Conservation (phyloP, 2,113 vertebrate genomes). For the Gasterosteus aculeatus region DNA sequence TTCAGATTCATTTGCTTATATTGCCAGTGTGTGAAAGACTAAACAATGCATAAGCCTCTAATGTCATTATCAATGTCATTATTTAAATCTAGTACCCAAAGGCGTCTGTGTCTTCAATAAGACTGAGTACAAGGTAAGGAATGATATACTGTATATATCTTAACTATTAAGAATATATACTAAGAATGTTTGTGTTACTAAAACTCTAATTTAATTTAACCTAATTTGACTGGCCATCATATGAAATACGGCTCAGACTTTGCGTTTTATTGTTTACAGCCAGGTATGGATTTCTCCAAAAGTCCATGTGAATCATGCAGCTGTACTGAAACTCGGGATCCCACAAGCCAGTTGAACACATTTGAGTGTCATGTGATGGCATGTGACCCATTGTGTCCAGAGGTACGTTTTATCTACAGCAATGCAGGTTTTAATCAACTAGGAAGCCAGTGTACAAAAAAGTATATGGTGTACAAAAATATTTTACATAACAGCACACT, state of each 20-base stretch:
- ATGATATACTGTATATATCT: not conserved
- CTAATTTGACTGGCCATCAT: not conserved
- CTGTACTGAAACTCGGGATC: conserved; percentile 71
- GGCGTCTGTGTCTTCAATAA: conserved; percentile 77
- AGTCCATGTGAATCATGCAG: conserved; percentile 67
- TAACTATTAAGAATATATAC: not conserved
- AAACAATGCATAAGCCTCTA: not conserved
- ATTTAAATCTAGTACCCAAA: conserved; percentile 72
- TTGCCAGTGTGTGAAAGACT: not conserved
- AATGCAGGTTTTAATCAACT: not conserved
- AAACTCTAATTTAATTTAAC: not conserved
- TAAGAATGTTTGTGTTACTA: not conserved
- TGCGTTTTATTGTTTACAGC: conserved; percentile 62
- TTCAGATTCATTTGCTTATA: not conserved
- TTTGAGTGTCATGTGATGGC: conserved; percentile 49
- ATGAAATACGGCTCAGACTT: not conserved
- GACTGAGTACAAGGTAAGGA: conserved; percentile 79
- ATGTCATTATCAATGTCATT: not conserved
- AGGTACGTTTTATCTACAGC: conserved; percentile 48
- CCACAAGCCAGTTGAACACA: conserved; percentile 11
- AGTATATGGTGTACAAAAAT: not conserved
- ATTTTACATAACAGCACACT: too few species aligned
- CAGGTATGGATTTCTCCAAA: conserved; percentile 64
- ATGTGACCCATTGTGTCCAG: conserved; percentile 68
- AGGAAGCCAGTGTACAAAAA: not conserved